These are phyloP conservation scores for Larimichthys crocea DNA, from an alignment of 2,113 vertebrate species.

Conservation along the genomic window DNA sequence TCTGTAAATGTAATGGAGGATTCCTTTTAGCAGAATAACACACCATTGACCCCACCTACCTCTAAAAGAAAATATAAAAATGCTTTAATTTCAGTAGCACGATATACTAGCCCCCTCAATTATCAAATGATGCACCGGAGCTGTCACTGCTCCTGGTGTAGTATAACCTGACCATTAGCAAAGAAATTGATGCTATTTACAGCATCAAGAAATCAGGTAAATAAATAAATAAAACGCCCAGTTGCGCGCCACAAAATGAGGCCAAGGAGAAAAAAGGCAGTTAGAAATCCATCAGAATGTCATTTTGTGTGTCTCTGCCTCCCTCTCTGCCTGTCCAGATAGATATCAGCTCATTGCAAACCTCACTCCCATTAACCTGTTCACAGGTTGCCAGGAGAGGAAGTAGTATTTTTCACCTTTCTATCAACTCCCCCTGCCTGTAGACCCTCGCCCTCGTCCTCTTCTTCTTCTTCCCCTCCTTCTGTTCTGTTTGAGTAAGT, in stretches of 20 bases:
- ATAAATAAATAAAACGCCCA: constrained; percentile 53
- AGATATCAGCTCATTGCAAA: constrained; percentile 66
- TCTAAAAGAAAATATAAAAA: constrained; percentile 39
- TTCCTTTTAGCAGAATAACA: constrained; percentile 17
- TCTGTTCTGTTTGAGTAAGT: constrained; percentile 75
- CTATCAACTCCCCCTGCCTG: constrained; percentile 30
- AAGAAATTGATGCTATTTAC: constrained; percentile 61
- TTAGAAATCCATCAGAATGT: constrained; percentile 83
- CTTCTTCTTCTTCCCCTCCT: constrained; percentile 8
- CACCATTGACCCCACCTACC: constrained; percentile 20
- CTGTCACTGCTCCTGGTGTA: constrained; percentile 46
- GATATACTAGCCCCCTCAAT: constrained; percentile 53
- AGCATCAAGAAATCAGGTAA: constrained; percentile 43
- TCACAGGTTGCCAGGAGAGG: constrained; percentile 56
- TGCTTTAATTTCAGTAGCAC: constrained; percentile 43
- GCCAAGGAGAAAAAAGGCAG: constrained; percentile 78
- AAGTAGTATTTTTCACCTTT: constrained; percentile 63
- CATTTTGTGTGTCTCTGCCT: constrained; percentile 61
- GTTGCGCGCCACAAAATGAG: constrained; percentile 63
- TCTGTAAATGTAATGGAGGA: constrained; percentile 8
- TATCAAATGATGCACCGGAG: constrained; percentile 45
- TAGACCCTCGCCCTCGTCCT: constrained; percentile 32
- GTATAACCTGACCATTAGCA: constrained; percentile 70
- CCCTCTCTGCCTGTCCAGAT: constrained; percentile 61
- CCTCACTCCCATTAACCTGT: constrained; percentile 75